phyloP scores from a whole-genome alignment of 23 tunicate genomes.

The Pegea sp. region DNA sequence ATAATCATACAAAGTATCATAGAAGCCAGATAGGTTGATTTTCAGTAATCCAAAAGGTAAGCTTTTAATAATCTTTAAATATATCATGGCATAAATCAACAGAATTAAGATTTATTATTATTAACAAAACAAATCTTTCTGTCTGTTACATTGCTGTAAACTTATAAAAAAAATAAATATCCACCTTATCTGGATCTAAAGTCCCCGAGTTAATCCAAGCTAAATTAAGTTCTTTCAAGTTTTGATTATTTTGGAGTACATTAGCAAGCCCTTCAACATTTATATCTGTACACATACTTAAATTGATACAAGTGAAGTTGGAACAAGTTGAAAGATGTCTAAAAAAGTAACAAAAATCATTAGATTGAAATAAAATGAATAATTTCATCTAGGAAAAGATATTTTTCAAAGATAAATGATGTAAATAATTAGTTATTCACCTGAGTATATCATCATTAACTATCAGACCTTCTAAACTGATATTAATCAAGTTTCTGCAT shows the following conservation, averaged over 20 bases:
- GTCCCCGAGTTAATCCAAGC: constrained; percentile 51
- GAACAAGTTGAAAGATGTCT: constrained; percentile 35
- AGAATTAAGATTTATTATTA: too few species aligned
- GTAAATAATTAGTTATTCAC: too few species aligned
- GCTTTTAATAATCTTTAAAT: constrained; percentile 25
- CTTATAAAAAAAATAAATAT: not conserved
- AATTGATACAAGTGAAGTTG: constrained; percentile 20
- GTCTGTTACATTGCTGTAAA: too few species aligned
- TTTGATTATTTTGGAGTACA: constrained; percentile 14
- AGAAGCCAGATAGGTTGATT: constrained; percentile 64
- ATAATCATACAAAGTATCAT: constrained; percentile 35
- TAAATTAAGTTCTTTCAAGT: constrained; percentile 36
- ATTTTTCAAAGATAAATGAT: too few species aligned
- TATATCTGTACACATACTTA: constrained; percentile 62
- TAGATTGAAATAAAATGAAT: too few species aligned
- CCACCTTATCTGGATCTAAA: constrained; percentile 24
- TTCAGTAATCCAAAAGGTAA: constrained; percentile 26
- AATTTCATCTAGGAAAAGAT: too few species aligned
- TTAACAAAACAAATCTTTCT: too few species aligned
- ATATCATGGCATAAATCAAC: not conserved
- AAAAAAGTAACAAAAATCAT: too few species aligned
- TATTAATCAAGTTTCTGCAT: too few species aligned
- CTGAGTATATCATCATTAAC: too few species aligned
- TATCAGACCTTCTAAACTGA: too few species aligned
- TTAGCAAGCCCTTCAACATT: constrained; percentile 21